These are phyloP conservation scores for Eriocheir sinensis DNA, from an alignment of 1,140 invertebrate species.

Conservation along the genomic window DNA sequence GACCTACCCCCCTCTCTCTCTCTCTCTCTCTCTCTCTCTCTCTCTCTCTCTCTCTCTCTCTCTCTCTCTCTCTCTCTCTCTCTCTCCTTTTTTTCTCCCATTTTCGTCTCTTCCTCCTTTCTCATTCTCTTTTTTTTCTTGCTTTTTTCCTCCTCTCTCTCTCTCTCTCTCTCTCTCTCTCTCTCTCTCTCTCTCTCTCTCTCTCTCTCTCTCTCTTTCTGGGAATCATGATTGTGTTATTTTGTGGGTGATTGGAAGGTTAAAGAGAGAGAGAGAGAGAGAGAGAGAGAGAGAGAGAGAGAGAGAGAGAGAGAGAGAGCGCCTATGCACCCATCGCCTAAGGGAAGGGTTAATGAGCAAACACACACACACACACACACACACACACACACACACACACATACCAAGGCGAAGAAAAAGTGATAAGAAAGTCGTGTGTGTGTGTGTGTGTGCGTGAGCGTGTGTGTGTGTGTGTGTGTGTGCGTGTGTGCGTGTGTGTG, in stretches of 20 bases:
- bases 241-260: not conserved
- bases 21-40: conserved; percentile 29
- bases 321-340: not conserved
- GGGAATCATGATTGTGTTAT: not conserved
- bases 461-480: conserved; percentile 4
- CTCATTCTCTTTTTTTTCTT: not conserved
- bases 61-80: no score
- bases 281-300: conserved; percentile 23
- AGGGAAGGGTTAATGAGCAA: not conserved
- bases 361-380: no score
- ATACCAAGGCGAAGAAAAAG: not conserved
- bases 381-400: no score
- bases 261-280: not conserved
- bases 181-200: not conserved
- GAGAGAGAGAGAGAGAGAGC: not conserved
- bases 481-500: no score
- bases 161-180: conserved; percentile 32
- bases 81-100: not conserved
- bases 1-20: not conserved
- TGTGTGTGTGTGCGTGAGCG: not conserved
- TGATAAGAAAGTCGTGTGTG: not conserved
- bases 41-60: conserved; percentile 30
- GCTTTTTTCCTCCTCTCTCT: not conserved
- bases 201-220: not conserved
- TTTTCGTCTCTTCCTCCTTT: no score